phyloP scores from a whole-genome alignment of 2,797 vertebrate species.

The Sarcophilus harrisii region DNA sequence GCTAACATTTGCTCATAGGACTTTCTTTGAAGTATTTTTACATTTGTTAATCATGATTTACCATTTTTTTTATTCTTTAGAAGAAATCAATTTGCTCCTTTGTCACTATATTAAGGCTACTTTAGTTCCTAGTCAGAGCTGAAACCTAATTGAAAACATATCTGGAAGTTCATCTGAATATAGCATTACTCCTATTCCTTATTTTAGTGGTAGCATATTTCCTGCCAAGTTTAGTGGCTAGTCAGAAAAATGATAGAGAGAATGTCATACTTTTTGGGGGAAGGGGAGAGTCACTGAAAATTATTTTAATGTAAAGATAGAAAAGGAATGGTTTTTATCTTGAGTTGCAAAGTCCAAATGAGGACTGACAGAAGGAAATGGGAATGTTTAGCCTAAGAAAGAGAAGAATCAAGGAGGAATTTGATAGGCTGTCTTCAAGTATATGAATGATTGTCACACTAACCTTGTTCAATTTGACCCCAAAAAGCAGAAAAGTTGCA shows the following conservation, averaged over 20 bases:
- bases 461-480: not conserved
- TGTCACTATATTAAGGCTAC: constrained; percentile 71
- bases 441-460: not conserved
- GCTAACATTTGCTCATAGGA: constrained; percentile 27
- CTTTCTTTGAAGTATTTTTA: constrained; percentile 62
- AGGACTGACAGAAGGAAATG: not conserved
- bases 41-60: constrained; percentile 71
- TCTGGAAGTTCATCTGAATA: constrained; percentile 64
- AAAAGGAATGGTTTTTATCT: not conserved
- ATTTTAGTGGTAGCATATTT: constrained; percentile 33
- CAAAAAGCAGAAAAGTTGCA: not conserved
- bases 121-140: constrained; percentile 71
- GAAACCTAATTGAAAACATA: constrained; percentile 81
- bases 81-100: constrained; percentile 63
- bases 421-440: not conserved
- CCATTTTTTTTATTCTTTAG: constrained; percentile 49
- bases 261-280: not conserved
- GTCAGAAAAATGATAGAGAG: not conserved
- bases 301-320: not conserved
- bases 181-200: constrained; percentile 44
- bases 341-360: not conserved
- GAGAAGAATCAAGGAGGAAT: not conserved
- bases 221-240: constrained; percentile 41
- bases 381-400: not conserved
- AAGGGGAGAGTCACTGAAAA: not conserved